Percentiles rank a stretch among this genome's conserved stretches.
Evolutionary conservation across 2,113 vertebrate species (phyloP).

Genomic region (Rana temporaria): DNA sequence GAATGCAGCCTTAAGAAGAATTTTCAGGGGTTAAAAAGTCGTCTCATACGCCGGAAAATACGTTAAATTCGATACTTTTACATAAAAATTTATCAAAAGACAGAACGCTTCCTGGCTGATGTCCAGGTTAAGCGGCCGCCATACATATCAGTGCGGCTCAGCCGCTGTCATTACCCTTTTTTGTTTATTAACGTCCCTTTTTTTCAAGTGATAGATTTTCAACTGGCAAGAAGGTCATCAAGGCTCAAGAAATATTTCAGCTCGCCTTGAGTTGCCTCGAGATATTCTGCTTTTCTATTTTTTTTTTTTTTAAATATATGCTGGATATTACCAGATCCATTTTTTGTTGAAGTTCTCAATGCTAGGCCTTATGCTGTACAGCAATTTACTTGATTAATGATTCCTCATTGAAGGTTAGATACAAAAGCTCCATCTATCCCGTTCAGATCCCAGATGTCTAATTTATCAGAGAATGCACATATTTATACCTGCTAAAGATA

Average conservation of each 20-base stretch:
- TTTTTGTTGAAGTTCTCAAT: not conserved
- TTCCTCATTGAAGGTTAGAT: slow-evolving; percentile 12
- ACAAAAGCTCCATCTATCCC: slow-evolving; percentile 9
- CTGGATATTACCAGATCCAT: slow-evolving; percentile 4
- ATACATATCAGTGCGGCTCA: not conserved
- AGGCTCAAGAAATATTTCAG: slow-evolving; percentile 15
- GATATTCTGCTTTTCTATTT: not conserved
- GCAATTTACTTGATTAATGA: slow-evolving; percentile 23
- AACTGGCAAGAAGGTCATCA: slow-evolving; percentile 26
- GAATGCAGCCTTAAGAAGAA: no score
- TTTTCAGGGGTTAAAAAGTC: no score
- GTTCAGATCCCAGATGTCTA: not conserved
- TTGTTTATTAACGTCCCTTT: not conserved
- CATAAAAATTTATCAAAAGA: no score
- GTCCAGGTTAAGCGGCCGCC: not conserved
- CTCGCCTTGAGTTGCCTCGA: not conserved
- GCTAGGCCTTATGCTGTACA: not conserved
- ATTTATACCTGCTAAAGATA: not conserved
- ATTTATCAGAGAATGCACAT: not conserved
- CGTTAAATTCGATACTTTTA: no score
- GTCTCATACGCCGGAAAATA: no score
- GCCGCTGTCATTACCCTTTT: slow-evolving; percentile 14
- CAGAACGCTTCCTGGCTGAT: no score
- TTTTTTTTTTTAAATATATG: not conserved
- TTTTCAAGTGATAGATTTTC: not conserved